These are phyloP conservation scores for Pectinophora gossypiella DNA, from an alignment of 1,140 invertebrate genomes.

Conservation along the genomic window DNA sequence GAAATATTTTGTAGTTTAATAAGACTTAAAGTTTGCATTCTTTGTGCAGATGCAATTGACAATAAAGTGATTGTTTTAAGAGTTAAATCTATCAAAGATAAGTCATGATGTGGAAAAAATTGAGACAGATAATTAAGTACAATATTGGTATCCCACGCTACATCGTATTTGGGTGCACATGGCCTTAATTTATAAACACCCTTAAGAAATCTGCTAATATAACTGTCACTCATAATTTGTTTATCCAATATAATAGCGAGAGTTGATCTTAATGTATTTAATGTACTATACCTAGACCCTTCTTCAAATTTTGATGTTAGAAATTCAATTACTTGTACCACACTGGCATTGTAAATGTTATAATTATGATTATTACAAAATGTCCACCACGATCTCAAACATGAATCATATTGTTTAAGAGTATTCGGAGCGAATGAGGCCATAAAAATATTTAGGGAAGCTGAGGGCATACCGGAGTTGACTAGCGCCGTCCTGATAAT, in stretches of 20 bases:
- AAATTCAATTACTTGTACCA: slow-evolving; percentile 1
- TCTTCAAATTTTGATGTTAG: slow-evolving; percentile 4
- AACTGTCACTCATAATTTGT: background rate
- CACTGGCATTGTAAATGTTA: background rate
- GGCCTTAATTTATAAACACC: slow-evolving; percentile 6
- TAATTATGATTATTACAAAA: background rate
- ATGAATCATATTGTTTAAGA: slow-evolving; percentile 2
- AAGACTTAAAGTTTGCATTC: slow-evolving; percentile 8
- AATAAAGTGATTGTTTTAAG: slow-evolving; percentile 3
- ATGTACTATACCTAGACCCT: slow-evolving; percentile 6
- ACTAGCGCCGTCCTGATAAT: slow-evolving; percentile 7
- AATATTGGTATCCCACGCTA: slow-evolving; percentile 5
- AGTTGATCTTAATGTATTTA: slow-evolving; percentile 3
- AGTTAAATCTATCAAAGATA: background rate
- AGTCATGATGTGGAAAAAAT: background rate
- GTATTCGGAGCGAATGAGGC: slow-evolving; percentile 5
- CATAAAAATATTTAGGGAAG: slow-evolving; percentile 3
- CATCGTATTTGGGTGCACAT: slow-evolving; percentile 3
- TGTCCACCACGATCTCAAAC: slow-evolving; percentile 8
- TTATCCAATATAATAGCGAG: background rate
- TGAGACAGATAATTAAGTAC: slow-evolving; percentile 1
- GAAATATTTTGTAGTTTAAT: slow-evolving; percentile 4
- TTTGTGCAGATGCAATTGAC: slow-evolving; percentile 2
- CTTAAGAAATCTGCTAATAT: background rate
- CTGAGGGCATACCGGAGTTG: background rate